Evolutionary conservation across 2,797 vertebrate species (phyloP), one percentile per base, ranked within the genome.

Genomic region (Hoplostethus atlanticus): DNA sequence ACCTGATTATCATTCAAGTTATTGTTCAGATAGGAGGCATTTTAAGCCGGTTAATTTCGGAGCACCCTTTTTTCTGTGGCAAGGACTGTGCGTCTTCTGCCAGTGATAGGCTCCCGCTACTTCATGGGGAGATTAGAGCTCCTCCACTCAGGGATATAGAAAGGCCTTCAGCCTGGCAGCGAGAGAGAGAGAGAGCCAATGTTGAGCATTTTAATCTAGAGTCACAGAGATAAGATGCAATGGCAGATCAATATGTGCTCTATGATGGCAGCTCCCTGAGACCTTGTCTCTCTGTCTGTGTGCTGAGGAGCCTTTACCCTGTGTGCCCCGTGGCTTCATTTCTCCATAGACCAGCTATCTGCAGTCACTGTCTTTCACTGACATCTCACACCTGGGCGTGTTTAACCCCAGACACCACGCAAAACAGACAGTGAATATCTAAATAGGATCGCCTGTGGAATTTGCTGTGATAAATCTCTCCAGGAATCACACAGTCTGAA

Each of bases 161-260:
- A 92, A 94, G 93, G 92, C 92, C 92, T 93, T 93, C 89, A 93
- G 91, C 85, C 84, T 85, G 83, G 87, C 79, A 89, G 84, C 76
- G 80, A 77, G 56, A 65, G 78, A 75, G 85, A 84, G 73, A 79
- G 74, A 72, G 83, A 88, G 86, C 72, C 84, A 89, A 65, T 87
- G 91, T 90, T 86, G 87, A 93, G 90, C 90, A 88, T 92, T 92
- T 92, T 92, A 93, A 94, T 93, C 90, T 92, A 87, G 88, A 94
- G 91, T 92, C 87, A 87, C 85, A 85, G 84, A 93, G 94, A 94
- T 94, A 94, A 94, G 94, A 94, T 94, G 91, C 84, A 87, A 86
- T 86, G 81, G 90, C 87, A 92, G 93, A 94, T 94, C 90, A 91
- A 91, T 93, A 92, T 91, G 89, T 90, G 92, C 89, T 88, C 87